These are phyloP conservation scores for Cantharis rustica DNA, from an alignment of 2,888 invertebrate genomes.

Conservation along the genomic window DNA sequence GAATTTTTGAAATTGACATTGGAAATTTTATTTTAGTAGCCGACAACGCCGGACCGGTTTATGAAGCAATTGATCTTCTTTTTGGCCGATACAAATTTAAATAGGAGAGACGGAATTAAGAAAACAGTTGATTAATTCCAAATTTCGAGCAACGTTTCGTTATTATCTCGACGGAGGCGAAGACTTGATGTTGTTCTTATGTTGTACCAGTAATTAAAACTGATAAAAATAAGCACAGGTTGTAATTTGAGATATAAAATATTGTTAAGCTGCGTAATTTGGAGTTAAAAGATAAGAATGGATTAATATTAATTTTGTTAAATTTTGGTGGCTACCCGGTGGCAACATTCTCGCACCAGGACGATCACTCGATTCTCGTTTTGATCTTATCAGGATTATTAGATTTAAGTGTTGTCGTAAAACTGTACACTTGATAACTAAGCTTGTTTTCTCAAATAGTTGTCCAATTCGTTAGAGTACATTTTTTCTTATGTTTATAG, in stretches of 20 bases:
- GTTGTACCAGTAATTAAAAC: conserved; percentile 10
- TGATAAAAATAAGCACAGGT: conserved; percentile 4
- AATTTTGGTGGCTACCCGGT: conserved; percentile 43
- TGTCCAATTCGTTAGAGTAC: conserved; percentile 20
- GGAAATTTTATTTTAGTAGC: not conserved
- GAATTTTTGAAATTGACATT: not conserved
- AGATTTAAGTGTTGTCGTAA: conserved; percentile 51
- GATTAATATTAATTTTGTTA: conserved; percentile 39
- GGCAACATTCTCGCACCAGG: conserved; percentile 43
- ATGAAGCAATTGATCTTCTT: not conserved
- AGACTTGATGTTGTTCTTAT: not conserved
- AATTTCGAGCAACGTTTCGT: not conserved
- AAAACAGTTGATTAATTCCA: not conserved
- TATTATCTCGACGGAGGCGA: not conserved
- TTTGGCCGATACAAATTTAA: not conserved
- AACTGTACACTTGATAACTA: conserved; percentile 48
- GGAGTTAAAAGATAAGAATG: conserved; percentile 37
- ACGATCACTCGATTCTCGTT: conserved; percentile 43
- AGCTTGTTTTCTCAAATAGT: conserved; percentile 13
- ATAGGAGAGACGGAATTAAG: not conserved
- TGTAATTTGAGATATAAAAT: conserved; percentile 30
- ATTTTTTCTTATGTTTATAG: not conserved
- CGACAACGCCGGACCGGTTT: not conserved
- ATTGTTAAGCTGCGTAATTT: conserved; percentile 35
- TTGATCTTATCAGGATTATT: conserved; percentile 47